Percentiles rank a stretch among this genome's conserved stretches.
phyloP scores from a whole-genome alignment of 2,797 vertebrate species.

The Menidia menidia region DNA sequence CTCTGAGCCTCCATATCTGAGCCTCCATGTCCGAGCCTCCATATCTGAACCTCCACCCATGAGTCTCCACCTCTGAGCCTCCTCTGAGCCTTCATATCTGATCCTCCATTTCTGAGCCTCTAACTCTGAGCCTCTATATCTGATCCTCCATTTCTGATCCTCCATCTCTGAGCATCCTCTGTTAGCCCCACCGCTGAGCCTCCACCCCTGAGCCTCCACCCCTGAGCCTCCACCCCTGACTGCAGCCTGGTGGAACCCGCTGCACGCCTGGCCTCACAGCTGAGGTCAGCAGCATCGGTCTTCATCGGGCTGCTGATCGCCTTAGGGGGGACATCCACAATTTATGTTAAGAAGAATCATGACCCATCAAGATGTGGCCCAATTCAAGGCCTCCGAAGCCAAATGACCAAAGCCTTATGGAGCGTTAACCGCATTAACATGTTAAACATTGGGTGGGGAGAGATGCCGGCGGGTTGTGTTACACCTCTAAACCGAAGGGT shows the following conservation, averaged over 20 bases:
- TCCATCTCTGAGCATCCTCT: too few species aligned
- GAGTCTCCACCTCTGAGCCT: too few species aligned
- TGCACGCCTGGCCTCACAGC: not conserved
- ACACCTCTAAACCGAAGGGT: not conserved
- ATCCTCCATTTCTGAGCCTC: too few species aligned
- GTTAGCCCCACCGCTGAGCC: too few species aligned
- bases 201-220: too few species aligned
- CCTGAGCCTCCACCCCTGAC: too few species aligned
- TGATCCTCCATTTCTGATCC: too few species aligned
- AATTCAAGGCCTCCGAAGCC: not conserved
- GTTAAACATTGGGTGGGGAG: not conserved
- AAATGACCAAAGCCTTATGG: slow-evolving; percentile 5
- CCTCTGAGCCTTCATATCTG: too few species aligned
- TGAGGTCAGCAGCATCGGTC: not conserved
- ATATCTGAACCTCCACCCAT: too few species aligned
- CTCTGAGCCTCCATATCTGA: too few species aligned
- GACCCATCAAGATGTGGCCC: not conserved
- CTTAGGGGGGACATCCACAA: not conserved
- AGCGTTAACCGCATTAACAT: not conserved
- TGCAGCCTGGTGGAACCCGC: not conserved
- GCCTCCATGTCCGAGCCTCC: too few species aligned
- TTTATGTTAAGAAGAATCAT: slow-evolving; percentile 26
- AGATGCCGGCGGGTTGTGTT: not conserved
- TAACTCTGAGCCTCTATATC: too few species aligned
- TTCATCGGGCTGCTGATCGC: not conserved